Conservation (phyloP, 2,113 vertebrate species). For the Perognathus longimembris region DNA sequence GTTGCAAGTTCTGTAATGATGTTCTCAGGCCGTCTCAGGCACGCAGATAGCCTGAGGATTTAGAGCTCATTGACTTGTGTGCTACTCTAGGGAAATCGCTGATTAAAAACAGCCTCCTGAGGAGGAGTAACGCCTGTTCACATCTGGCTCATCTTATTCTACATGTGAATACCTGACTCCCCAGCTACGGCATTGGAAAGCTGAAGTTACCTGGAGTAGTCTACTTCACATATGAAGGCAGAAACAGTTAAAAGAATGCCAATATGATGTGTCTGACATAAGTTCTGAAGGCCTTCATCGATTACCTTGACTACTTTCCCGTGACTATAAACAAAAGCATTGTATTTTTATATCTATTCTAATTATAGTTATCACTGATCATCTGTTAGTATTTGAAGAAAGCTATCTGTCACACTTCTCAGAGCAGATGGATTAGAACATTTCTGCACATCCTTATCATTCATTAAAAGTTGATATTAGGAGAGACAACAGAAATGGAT, state of each 20-base stretch:
- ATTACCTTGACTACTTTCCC: constrained; percentile 42
- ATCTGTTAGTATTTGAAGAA: constrained; percentile 56
- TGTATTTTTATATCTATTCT: constrained; percentile 45
- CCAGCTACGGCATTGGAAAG: constrained; percentile 79
- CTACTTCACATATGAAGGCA: constrained; percentile 73
- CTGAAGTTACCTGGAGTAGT: constrained; percentile 67
- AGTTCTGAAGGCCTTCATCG: constrained; percentile 77
- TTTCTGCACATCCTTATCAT: constrained; percentile 54
- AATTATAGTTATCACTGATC: constrained; percentile 60
- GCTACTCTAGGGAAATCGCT: constrained; percentile 84
- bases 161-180: constrained; percentile 84
- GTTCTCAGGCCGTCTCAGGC: constrained; percentile 79
- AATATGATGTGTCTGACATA: constrained; percentile 75
- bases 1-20: constrained; percentile 78
- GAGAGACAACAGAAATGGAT: neutral
- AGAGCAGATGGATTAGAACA: constrained; percentile 64
- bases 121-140: constrained; percentile 78
- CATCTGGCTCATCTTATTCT: constrained; percentile 84
- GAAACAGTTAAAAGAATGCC: constrained; percentile 79
- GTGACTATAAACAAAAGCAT: constrained; percentile 43
- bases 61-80: constrained; percentile 85
- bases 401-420: constrained; percentile 68
- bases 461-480: constrained; percentile 58
- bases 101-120: constrained; percentile 87
- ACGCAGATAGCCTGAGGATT: constrained; percentile 87